These are phyloP conservation scores for Scophthalmus maximus DNA, from an alignment of 2,113 vertebrate genomes.

Conservation along the genomic window DNA sequence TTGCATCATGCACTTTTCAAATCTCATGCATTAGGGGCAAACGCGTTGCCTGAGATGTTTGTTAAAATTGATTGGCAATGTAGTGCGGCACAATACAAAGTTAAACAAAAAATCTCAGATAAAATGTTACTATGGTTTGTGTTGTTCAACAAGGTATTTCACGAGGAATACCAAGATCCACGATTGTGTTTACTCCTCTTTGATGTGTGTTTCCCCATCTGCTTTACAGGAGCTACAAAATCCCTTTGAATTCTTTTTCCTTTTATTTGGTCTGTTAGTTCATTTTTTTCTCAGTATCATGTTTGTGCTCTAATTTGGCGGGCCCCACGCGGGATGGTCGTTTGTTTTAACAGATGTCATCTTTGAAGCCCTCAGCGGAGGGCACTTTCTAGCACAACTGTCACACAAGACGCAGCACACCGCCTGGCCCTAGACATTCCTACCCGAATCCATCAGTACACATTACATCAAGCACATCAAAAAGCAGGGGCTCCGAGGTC, in stretches of 20 bases:
- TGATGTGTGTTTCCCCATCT: slow-evolving; percentile 51
- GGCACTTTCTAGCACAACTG: slow-evolving; percentile 69
- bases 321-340: slow-evolving; percentile 50
- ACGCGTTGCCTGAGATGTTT: slow-evolving; percentile 13
- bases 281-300: slow-evolving; percentile 26
- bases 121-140: background rate
- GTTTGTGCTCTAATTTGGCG: slow-evolving; percentile 63
- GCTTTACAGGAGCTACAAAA: slow-evolving; percentile 35
- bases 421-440: slow-evolving; percentile 56
- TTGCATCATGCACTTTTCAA: slow-evolving; percentile 56
- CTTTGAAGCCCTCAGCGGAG: slow-evolving; percentile 75
- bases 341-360: slow-evolving; percentile 80
- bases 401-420: slow-evolving; percentile 62
- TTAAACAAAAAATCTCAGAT: background rate
- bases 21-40: slow-evolving; percentile 21
- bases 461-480: slow-evolving; percentile 71
- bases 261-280: slow-evolving; percentile 56
- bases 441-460: slow-evolving; percentile 71
- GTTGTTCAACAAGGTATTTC: slow-evolving; percentile 38
- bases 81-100: slow-evolving; percentile 3
- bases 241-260: slow-evolving; percentile 60
- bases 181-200: slow-evolving; percentile 41
- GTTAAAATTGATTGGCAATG: slow-evolving; percentile 38
- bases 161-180: slow-evolving; percentile 32
- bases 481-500: slow-evolving; percentile 53